These are phyloP conservation scores for Apocheima hispidaria DNA, from an alignment of 2,888 invertebrate genomes.

Conservation along the genomic window DNA sequence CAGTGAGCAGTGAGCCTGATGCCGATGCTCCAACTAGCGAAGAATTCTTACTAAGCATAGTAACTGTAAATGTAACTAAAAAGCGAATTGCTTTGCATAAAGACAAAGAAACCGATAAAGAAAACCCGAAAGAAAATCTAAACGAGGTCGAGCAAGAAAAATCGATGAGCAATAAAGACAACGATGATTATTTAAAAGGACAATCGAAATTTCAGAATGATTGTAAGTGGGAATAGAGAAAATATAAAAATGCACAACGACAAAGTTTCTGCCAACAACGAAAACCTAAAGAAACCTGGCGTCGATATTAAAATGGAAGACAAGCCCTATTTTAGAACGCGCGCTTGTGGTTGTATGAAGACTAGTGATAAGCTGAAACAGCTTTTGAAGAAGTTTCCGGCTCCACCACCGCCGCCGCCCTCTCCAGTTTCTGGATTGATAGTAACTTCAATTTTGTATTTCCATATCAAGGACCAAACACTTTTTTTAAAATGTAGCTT, in stretches of 20 bases:
- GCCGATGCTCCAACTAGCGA: neutral
- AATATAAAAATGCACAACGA: neutral
- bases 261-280: neutral
- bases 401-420: constrained; percentile 54
- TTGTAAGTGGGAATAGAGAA: neutral
- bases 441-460: neutral
- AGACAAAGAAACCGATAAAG: neutral
- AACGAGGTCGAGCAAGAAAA: neutral
- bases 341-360: constrained; percentile 65
- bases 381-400: constrained; percentile 65
- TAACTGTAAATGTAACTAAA: neutral
- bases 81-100: neutral
- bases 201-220: neutral
- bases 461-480: neutral
- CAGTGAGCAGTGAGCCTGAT: neutral
- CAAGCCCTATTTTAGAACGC: neutral
- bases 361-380: constrained; percentile 75
- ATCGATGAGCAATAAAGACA: neutral
- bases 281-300: neutral
- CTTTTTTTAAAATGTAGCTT: no score
- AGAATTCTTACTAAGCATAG: neutral
- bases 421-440: neutral
- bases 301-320: neutral
- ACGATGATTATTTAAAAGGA: neutral
- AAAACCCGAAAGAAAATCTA: neutral